Percentiles rank a stretch among this genome's conserved stretches.
Evolutionary conservation across 1,140 invertebrate genomes (phyloP).

Genomic region (Latrodectus geometricus): DNA sequence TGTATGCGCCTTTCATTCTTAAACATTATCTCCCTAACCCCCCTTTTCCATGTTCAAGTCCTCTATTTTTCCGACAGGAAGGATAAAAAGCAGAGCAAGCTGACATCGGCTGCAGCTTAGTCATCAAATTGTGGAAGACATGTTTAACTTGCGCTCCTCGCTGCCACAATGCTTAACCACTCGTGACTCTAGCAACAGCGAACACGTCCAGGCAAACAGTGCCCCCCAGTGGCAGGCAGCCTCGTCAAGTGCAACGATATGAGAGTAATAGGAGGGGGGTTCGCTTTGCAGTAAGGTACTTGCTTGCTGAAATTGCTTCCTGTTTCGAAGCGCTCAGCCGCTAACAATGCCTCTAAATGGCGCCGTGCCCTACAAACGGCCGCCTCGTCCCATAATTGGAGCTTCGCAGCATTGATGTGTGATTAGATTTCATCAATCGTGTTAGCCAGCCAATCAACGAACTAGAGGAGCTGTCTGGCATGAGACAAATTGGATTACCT

Average conservation of each 20-base stretch:
- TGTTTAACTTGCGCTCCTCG: slow-evolving; percentile 60
- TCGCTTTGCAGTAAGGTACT: slow-evolving; percentile 27
- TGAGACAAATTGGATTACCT: slow-evolving; percentile 56
- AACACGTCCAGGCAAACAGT: slow-evolving; percentile 53
- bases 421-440: slow-evolving; percentile 62
- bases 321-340: slow-evolving; percentile 60
- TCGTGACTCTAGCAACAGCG: slow-evolving; percentile 53
- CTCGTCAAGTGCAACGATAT: slow-evolving; percentile 58
- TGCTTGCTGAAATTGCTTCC: slow-evolving; percentile 57
- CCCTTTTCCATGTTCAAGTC: not conserved
- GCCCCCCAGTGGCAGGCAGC: slow-evolving; percentile 35
- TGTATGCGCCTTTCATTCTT: slow-evolving; percentile 2
- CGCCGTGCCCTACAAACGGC: slow-evolving; percentile 26
- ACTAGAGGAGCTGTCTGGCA: slow-evolving; percentile 50
- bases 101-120: slow-evolving; percentile 58
- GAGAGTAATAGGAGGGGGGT: slow-evolving; percentile 49
- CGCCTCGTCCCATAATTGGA: slow-evolving; percentile 52
- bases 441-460: slow-evolving; percentile 60
- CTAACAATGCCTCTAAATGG: slow-evolving; percentile 60
- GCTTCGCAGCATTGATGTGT: slow-evolving; percentile 58
- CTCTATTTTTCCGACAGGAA: slow-evolving; percentile 58
- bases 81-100: slow-evolving; percentile 49
- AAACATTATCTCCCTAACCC: slow-evolving; percentile 19
- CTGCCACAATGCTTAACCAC: slow-evolving; percentile 55
- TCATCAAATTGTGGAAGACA: slow-evolving; percentile 59